phyloP scores from a whole-genome alignment of 1,140 invertebrate species.

The Aradophagus sp. region DNA sequence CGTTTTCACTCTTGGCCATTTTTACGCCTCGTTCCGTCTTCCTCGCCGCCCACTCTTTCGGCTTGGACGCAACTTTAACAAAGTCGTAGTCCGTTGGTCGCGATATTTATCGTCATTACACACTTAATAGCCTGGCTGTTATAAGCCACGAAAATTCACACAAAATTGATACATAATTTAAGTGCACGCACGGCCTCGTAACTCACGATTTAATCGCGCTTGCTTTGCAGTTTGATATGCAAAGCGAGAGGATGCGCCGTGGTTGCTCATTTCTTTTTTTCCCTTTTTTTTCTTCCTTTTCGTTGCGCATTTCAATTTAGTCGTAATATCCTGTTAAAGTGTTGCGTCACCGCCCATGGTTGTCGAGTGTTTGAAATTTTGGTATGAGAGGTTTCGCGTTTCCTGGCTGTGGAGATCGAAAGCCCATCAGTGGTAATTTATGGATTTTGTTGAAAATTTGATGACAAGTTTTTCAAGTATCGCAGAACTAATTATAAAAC shows the following conservation, averaged over 20 bases:
- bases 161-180: constrained; percentile 58
- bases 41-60: not conserved
- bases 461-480: too few relatives aligned
- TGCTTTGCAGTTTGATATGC: constrained; percentile 40
- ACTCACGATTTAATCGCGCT: constrained; percentile 45
- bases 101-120: constrained; percentile 57
- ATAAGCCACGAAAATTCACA: constrained; percentile 57
- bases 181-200: constrained; percentile 39
- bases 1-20: constrained; percentile 7
- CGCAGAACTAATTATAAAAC: too few relatives aligned
- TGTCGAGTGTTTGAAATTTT: not conserved
- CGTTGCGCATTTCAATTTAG: constrained; percentile 32
- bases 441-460: too few relatives aligned
- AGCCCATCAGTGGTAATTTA: too few relatives aligned
- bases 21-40: not conserved
- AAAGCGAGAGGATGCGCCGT: constrained; percentile 38
- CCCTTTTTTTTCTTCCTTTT: too few relatives aligned
- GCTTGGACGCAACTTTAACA: constrained; percentile 17
- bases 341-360: constrained; percentile 26
- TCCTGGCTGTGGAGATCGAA: too few relatives aligned
- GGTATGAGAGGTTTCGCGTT: too few relatives aligned
- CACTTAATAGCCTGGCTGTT: constrained; percentile 50
- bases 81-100: constrained; percentile 26
- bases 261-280: constrained; percentile 44
- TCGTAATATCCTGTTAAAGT: constrained; percentile 46